Evolutionary conservation across 2,888 invertebrate genomes (phyloP).

Genomic region (Polyommatus iphigenia): DNA sequence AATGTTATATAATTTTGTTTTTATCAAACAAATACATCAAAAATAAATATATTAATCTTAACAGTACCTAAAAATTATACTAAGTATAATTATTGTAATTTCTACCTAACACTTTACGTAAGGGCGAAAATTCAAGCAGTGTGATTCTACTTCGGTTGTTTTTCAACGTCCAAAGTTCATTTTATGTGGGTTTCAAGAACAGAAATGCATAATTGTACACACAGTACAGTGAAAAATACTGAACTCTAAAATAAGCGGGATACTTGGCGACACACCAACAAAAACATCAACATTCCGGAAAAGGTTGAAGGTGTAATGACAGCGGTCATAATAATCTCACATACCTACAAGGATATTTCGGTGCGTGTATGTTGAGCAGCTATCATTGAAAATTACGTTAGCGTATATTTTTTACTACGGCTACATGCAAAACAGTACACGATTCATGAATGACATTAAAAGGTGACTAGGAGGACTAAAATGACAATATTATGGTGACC

Average conservation of each 20-base stretch:
- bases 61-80: neutral
- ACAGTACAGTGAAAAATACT: conserved; percentile 13
- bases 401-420: no score
- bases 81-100: neutral
- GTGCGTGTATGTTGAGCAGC: neutral
- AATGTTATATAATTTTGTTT: neutral
- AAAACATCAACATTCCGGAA: conserved; percentile 26
- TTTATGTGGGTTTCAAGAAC: conserved; percentile 17
- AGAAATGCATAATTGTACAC: conserved; percentile 13
- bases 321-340: conserved; percentile 1
- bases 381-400: no score
- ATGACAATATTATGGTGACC: no score
- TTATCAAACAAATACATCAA: neutral
- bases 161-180: conserved; percentile 9
- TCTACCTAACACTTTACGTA: neutral
- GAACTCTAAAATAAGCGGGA: conserved; percentile 26
- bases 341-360: neutral
- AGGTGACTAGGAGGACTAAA: no score
- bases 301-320: conserved; percentile 19
- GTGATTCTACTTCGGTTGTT: conserved; percentile 5
- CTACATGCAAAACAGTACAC: no score
- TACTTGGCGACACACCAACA: conserved; percentile 29
- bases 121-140: neutral
- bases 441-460: no score
- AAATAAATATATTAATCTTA: neutral